Evolutionary conservation across 2,797 vertebrate species (phyloP).

Genomic region (Sciurus vulgaris): DNA sequence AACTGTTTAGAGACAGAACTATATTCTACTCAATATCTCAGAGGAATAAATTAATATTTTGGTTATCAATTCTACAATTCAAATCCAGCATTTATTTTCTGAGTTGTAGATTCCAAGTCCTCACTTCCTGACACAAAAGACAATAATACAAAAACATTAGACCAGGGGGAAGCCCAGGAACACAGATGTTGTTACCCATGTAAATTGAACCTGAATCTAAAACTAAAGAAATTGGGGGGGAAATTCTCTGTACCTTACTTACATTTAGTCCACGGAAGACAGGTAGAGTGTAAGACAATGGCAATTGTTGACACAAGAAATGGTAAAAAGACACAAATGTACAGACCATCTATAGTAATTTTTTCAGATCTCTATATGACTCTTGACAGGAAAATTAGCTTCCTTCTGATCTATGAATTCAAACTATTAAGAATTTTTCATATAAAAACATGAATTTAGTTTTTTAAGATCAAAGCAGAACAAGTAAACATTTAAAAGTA

Average conservation of each 20-base stretch:
- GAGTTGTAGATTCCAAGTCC: background rate
- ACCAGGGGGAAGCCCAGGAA: background rate
- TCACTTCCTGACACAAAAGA: background rate
- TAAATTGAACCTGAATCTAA: background rate
- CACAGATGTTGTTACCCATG: background rate
- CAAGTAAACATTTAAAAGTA: constrained; percentile 37
- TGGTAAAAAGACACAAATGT: background rate
- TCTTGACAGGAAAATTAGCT: background rate
- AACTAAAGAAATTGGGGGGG: background rate
- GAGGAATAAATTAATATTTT: constrained; percentile 10
- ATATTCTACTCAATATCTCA: background rate
- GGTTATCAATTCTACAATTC: background rate
- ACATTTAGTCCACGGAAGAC: background rate
- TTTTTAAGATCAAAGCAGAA: background rate
- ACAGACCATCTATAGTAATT: background rate
- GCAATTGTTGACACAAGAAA: background rate
- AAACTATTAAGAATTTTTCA: background rate
- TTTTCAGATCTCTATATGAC: background rate
- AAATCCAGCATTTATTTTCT: constrained; percentile 18
- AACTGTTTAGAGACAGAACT: background rate
- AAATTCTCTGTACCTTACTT: background rate
- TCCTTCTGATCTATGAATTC: background rate
- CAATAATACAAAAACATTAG: background rate
- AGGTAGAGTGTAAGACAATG: background rate
- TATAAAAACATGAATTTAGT: background rate